Evolutionary conservation across 2,113 vertebrate genomes (phyloP), one percentile per base, ranked within the genome.

Genomic region (Labeo catla): DNA sequence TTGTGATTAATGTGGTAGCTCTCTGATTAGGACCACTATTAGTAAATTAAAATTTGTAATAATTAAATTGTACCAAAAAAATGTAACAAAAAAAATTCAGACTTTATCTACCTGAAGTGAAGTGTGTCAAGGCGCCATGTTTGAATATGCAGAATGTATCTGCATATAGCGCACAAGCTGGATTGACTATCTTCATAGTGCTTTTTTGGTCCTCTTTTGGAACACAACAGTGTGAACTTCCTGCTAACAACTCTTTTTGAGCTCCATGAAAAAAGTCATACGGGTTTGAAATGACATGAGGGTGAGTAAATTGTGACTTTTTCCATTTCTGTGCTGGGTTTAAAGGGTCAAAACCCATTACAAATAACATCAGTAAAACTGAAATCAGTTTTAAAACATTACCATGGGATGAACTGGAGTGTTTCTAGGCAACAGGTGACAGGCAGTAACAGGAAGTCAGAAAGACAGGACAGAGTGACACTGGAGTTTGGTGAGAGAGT

Each of bases 401-500:
- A 66, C 43, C 19, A 81, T 49, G 4, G 45, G 12, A 65, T 68
- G n/a, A 16, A 57, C 47, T 79, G 84, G 74, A 88, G 65, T 81
- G 87, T 87, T 84, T 72, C 39, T 65, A 86, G 81, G 72, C 76
- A 84, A 87, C 59, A 79, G 77, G 39, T 49, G 84, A 86, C 77
- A 81, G 78, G 52, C 80, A 77, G 79, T 81, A 76, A 87, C 59
- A 85, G 83, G 78, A 78, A 78, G 81, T 73, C n/a, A 15, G 34
- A 82, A 47, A 70, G 72, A 47, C 57, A 77, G 43, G 72, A 84
- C 39, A 76, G 84, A 50, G 70, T 87, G 87, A 87, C 65, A 59
- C 79, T 45, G 78, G 21, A 72, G 84, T 79, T 54, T 70, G 87
- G 83, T 81, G 84, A 87, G 84, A n/a, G 76, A 92, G 84, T 90